A percentile compares a stretch with the other conserved stretches of the same genome.
Evolutionary conservation across 1,140 invertebrate species (phyloP).

Genomic region (Ericerus pela): DNA sequence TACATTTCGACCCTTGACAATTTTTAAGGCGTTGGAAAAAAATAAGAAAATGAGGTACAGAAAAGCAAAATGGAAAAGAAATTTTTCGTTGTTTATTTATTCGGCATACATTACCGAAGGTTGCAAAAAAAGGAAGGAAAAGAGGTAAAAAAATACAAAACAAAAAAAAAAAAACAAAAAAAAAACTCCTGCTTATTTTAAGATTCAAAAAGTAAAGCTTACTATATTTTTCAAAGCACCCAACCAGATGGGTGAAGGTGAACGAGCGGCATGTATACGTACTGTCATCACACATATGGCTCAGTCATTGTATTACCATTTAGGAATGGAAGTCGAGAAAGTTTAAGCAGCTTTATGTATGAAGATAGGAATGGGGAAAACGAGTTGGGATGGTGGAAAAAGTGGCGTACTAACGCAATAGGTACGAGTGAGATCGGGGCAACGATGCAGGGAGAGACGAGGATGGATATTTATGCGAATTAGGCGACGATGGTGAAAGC

Average conservation of each 20-base stretch:
- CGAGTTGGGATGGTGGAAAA: too few species aligned
- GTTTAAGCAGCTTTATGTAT: constrained; percentile 5
- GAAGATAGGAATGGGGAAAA: too few species aligned
- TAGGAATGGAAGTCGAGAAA: constrained; percentile 7
- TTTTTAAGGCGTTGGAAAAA: too few species aligned
- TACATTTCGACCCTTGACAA: too few species aligned
- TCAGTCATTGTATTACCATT: constrained; percentile 12
- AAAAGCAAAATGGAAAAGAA: not conserved
- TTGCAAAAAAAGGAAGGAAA: not conserved
- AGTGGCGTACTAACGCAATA: too few species aligned
- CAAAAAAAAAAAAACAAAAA: too few species aligned
- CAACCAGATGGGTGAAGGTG: too few species aligned
- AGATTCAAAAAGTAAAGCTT: constrained; percentile 10
- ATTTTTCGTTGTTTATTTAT: constrained; percentile 12
- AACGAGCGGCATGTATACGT: not conserved
- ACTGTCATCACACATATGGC: constrained; percentile 9
- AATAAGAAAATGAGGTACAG: too few species aligned
- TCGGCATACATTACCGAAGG: constrained; percentile 4
- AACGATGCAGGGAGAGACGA: not conserved
- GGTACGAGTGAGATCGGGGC: not conserved
- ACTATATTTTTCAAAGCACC: constrained; percentile 7
- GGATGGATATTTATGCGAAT: constrained; percentile 8
- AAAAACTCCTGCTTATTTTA: too few species aligned
- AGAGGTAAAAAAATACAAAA: too few species aligned
- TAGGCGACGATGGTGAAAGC: not conserved